Evolutionary conservation across 2,797 vertebrate species (phyloP), one percentile per base, ranked within the genome.

Genomic region (Salarias fasciatus): DNA sequence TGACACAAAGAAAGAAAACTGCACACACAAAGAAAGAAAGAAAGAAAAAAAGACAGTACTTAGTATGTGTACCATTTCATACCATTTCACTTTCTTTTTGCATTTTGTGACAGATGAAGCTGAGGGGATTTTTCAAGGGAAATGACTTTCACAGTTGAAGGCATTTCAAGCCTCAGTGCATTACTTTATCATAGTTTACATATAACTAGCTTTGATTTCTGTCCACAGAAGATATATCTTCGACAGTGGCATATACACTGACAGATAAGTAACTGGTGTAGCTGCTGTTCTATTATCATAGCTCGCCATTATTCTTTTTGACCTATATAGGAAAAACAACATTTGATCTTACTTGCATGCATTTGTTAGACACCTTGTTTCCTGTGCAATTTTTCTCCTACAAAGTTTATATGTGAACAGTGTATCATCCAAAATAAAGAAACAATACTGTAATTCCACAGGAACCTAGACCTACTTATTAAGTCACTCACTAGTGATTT

Each of bases 61-160:
- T 67, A 45, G 24, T 40, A 67, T 67, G 33, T 41, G 30, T 47
- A 47, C 54, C 38, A n/a, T n/a, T n/a, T n/a, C 68, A 11, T 42
- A 48, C 13, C 13, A 47, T 72, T 71, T 75, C 41, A 63, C 55
- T 75, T 61, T 58, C 69, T 68, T 49, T 67, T 62, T 71, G 59
- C 45, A 40, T 66, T 80, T 66, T 58, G 59, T 68, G 69, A 57
- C 63, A 51, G 24, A 37, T 73, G 75, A 75, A 70, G 57, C 36
- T 12, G 51, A 64, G 75, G 82, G 85, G 80, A 63, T 66, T 86
- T 85, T 81, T 79, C 54, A 69, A 35, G 53, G 65, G 70, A 82
- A 86, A 72, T 82, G 63, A 75, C 79, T 75, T 80, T 87, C 79
- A 82, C 79, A 83, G 68, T 71, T 78, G 76, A 85, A 64, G 56